Percentiles rank a stretch among this genome's conserved stretches.
phyloP scores from a whole-genome alignment of 1,140 invertebrate genomes.

The Fopius arisanus region DNA sequence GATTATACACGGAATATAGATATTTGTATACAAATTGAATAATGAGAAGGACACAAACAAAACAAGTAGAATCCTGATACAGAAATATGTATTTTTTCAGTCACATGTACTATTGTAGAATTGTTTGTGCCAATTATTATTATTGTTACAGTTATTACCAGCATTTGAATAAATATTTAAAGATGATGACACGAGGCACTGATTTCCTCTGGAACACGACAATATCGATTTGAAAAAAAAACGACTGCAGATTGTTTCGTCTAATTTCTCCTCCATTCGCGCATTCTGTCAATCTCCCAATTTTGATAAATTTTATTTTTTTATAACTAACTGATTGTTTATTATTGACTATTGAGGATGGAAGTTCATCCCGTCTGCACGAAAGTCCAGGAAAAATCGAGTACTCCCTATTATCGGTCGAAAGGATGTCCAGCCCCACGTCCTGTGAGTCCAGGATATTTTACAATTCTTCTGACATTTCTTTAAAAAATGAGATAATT shows the following conservation, averaged over 20 bases:
- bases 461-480: neutral
- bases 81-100: slow-evolving; percentile 11
- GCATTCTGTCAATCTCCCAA: too few species aligned
- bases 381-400: neutral
- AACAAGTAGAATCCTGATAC: neutral
- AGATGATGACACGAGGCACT: neutral
- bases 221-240: too few species aligned
- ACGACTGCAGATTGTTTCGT: neutral
- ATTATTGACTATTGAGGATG: neutral
- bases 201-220: too few species aligned
- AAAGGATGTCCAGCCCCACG: neutral
- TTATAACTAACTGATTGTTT: neutral
- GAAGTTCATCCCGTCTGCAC: neutral
- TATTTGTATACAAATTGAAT: slow-evolving; percentile 3
- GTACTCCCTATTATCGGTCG: neutral
- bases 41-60: neutral
- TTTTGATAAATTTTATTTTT: too few species aligned
- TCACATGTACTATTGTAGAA: slow-evolving; percentile 5
- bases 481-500: too few species aligned
- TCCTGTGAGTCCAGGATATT: neutral
- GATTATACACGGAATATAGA: neutral
- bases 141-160: slow-evolving; percentile 13
- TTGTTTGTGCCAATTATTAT: slow-evolving; percentile 11
- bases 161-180: slow-evolving; percentile 14
- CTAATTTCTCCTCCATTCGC: neutral